Conservation (phyloP, 2,113 vertebrate genomes). For the Callipepla californica region DNA sequence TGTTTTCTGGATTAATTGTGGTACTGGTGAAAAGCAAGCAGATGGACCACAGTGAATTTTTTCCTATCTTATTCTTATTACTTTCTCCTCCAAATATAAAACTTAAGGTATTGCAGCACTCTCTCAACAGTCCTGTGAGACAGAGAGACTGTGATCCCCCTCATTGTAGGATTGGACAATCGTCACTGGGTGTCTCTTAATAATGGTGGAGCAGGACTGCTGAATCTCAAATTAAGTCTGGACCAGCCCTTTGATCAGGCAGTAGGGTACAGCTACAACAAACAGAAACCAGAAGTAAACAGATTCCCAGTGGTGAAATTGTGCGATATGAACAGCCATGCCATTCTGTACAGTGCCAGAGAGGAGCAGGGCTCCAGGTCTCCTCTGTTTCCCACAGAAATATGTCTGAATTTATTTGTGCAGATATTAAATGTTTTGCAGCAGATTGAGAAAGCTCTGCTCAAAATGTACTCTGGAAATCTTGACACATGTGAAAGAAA, state of each 20-base stretch:
- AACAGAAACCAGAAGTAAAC: not conserved
- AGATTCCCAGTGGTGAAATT: not conserved
- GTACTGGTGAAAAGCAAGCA: not conserved
- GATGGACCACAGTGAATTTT: not conserved
- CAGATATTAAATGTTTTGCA: not conserved
- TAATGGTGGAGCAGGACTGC: not conserved
- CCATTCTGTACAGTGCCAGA: not conserved
- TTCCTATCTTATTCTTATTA: not conserved
- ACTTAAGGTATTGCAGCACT: not conserved
- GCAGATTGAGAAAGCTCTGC: not conserved
- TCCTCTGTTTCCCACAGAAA: rapidly evolving
- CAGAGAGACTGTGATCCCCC: not conserved
- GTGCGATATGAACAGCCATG: not conserved
- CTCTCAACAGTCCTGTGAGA: not conserved
- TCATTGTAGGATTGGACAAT: not conserved
- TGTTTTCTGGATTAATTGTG: not conserved
- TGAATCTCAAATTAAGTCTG: not conserved
- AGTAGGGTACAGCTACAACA: not conserved
- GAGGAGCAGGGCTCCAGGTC: rapidly evolving
- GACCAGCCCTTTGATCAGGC: not conserved
- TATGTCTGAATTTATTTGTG: not conserved
- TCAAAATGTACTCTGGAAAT: not conserved
- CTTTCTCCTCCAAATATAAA: not conserved
- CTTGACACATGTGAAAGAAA: not conserved
- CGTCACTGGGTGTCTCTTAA: not conserved